Percentiles rank a stretch among this genome's conserved stretches.
These are phyloP conservation scores for Eupsittula cactorum DNA, from an alignment of 2,113 vertebrate genomes.

Conservation along the genomic window DNA sequence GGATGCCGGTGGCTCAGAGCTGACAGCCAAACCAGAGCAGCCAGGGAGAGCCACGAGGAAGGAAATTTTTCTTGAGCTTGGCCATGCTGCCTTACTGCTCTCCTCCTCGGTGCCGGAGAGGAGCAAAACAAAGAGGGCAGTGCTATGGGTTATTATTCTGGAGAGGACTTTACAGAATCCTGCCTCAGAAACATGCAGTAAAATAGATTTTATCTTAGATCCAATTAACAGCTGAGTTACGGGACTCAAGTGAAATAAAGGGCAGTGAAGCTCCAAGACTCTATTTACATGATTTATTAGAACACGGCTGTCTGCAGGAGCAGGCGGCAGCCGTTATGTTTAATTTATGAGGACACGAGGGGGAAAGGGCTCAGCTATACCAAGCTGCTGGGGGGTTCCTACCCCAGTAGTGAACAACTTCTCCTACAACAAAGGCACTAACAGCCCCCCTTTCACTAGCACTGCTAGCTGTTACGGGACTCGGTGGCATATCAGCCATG, in stretches of 20 bases:
- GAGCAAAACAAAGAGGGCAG: not conserved
- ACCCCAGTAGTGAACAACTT: slow-evolving; percentile 66
- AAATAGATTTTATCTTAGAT: slow-evolving; percentile 58
- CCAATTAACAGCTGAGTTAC: slow-evolving; percentile 77
- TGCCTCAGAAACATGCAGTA: slow-evolving; percentile 2
- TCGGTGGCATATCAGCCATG: fast-evolving
- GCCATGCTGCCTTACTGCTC: not conserved
- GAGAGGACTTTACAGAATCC: slow-evolving; percentile 6
- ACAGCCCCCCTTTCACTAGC: not conserved
- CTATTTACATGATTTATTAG: slow-evolving; percentile 87
- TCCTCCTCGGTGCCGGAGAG: not conserved
- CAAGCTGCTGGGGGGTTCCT: slow-evolving; percentile 79
- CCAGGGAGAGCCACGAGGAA: not conserved
- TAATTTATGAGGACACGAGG: slow-evolving; percentile 85
- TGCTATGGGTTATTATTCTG: not conserved
- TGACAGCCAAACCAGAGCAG: not conserved
- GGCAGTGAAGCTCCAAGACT: slow-evolving; percentile 78
- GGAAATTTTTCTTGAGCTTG: not conserved
- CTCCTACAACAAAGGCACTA: not conserved
- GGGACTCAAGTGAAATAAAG: slow-evolving; percentile 60
- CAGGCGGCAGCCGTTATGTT: slow-evolving; percentile 77
- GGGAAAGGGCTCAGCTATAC: slow-evolving; percentile 79
- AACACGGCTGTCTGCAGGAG: slow-evolving; percentile 64
- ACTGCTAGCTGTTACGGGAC: not conserved
- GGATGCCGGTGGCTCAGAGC: fast-evolving